Conservation (phyloP, 1,140 invertebrate genomes). For the Ectropis grisescens region DNA sequence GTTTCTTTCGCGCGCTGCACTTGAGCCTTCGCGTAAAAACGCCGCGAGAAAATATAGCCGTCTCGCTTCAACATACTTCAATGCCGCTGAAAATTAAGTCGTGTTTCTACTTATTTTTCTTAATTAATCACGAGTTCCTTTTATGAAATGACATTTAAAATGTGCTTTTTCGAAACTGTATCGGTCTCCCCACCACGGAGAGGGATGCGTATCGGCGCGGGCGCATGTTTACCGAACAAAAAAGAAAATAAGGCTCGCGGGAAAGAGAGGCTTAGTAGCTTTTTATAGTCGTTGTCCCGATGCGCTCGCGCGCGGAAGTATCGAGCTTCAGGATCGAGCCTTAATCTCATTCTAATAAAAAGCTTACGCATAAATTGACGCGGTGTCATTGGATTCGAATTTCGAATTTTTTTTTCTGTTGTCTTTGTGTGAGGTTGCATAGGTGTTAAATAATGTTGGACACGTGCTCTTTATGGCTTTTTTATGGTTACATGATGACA, state of each 20-base stretch:
- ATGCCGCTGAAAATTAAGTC: conserved; percentile 28
- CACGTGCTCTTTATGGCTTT: conserved; percentile 58
- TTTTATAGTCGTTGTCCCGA: conserved; percentile 62
- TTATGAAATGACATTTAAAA: conserved; percentile 44
- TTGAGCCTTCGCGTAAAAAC: conserved; percentile 21
- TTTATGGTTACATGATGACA: conserved; percentile 56
- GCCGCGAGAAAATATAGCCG: conserved; percentile 17
- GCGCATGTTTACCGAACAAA: conserved; percentile 35
- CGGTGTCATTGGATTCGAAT: conserved; percentile 38
- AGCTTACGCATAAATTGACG: conserved; percentile 61
- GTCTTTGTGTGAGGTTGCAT: conserved; percentile 36
- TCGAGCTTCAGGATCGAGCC: conserved; percentile 54
- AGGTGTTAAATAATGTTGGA: conserved; percentile 47
- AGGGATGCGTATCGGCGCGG: conserved; percentile 36
- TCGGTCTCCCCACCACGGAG: conserved; percentile 24
- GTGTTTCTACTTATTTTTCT: conserved; percentile 28
- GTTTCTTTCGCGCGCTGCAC: conserved; percentile 49
- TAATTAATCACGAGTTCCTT: conserved; percentile 30
- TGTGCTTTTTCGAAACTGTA: conserved; percentile 35
- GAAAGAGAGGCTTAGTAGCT: conserved; percentile 59
- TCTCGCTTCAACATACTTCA: conserved; percentile 26
- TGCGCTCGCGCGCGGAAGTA: conserved; percentile 62
- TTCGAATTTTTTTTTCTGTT: conserved; percentile 41
- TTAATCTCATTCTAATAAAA: conserved; percentile 67
- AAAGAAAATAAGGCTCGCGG: conserved; percentile 51